Evolutionary conservation across 2,888 invertebrate genomes (phyloP), one percentile per base, ranked within the genome.

Genomic region (Drosophila acutilabella): DNA sequence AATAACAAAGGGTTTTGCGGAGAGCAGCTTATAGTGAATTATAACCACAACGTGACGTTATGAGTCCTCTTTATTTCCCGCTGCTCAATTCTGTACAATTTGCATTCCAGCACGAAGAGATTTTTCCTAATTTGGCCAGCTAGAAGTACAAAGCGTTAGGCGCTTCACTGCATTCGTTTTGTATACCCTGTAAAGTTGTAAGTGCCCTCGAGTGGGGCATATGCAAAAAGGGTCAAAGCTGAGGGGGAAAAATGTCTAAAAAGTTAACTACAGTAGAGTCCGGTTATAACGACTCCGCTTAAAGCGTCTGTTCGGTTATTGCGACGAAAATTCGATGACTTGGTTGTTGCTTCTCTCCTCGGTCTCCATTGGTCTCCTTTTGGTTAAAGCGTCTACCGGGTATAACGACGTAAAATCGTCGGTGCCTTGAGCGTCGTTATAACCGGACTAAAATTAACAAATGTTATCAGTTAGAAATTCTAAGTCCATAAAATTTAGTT

Each of bases 21-120:
- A 14, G 14, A 23, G 53, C 59, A 16, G 53, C 53, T 60, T 60
- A 52, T 26, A 14, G 42, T 36, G 44, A 33, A 44, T 41, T 20
- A 16, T 30, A 30, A 30, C 50, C 51, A 33, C 42, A 62, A 62
- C 52, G 53, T 64, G 62, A 62, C 56, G 61, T 57, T 72, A 70
- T 75, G 75, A 57, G 26, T 48, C 18, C 33, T 38, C 45, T 18
- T 44, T 47, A 40, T 14, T 44, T 56, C 59, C 20, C 64, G n/a
- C 26, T 33, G 38, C 14, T 36, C 5, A 51, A 33, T 13, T 41
- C 36, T 26, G n/a, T 47, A 18, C 54, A 23, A n/a, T 42, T 44
- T 23, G 20, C 54, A 33, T 36, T 42, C 7, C 54, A 36, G n/a
- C 54, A 36, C 16, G 33, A 20, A 56, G 30, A 53, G 54, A 53